Evolutionary conservation across 2,888 invertebrate species (phyloP), one percentile per base, ranked within the genome.

Genomic region (Ephialtes manifestator): DNA sequence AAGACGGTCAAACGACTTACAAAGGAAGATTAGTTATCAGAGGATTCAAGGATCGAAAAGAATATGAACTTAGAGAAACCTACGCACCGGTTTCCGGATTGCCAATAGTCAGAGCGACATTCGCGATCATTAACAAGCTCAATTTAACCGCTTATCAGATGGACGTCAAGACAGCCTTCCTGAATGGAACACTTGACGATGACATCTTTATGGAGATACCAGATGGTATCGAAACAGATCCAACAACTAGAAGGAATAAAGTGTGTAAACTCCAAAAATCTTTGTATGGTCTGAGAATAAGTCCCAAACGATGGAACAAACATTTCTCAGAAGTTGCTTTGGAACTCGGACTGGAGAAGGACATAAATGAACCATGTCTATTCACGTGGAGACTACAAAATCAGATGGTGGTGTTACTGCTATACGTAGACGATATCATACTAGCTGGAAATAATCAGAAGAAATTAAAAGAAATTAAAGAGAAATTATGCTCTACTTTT

Each of bases 21-120:
- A 53, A 53, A 53, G 53, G 80, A 7, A 70, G 87, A 76, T 46
- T 88, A 35, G 88, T 88, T 8, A 78, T 79, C 55, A 74, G 82
- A 83, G 85, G 86, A 8, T 87, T 87, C 39, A 86, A 83, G 75
- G 85, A 88, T 53, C 81, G 65, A 39, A 87, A 85, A 46, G n/a
- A 15, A 11, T 86, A 86, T 31, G 80, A 85, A 18, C 68, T 84
- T 2, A 79, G 31, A 46, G 83, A 83, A 72, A 83, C 83, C 13
- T 83, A 83, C 60, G 72, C 83, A 48, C 86, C 86, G 39, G 87
- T 87, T 4, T 85, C 85, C 11, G 58, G 87, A 65, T 70, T 87
- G 39, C 53, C 85, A n/a, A 24, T 87, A 13, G 75, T 86, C 11
- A 70, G 85, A 84, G 24, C 85, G 13, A 74, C 60, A n/a, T 31